Base-by-base conservation (phyloP, 2,113 vertebrate species). In the Etheostoma spectabile region DNA sequence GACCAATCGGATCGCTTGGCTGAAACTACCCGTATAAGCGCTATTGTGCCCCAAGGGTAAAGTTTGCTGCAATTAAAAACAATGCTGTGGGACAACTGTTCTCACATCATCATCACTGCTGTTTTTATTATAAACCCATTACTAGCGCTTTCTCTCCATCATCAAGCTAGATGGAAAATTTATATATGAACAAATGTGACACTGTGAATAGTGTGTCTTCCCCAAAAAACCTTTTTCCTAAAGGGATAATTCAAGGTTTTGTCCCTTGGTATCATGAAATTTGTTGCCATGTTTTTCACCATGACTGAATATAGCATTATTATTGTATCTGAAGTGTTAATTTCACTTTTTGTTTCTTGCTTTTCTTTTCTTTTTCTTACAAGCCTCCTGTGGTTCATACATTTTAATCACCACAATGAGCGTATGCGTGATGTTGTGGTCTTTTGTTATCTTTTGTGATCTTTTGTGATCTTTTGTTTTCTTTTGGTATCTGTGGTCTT, bases 11-110 rank as follows among this genome's bases (percentile, higher is more conserved):
- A 61, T 4, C 0, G 35, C 63, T 71, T 22, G 81, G 79, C 62
- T 62, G 27, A 38, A 83, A 77, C 62, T 65, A 78, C 84, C 66
- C 77, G 74, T 71, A 80, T 69, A 74, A 84, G 74, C 67, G 4
- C 78, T 87, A 92, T 77, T 86, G 81, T 68, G 87, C 80, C 86
- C 79, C 70, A 7, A 33, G 69, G 86, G 86, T 76, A 5, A 80
- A 76, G 74, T 88, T 74, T 75, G 62, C 79, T 46, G 69, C 76
- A 72, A 74, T 84, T 87, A 66, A 86, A 85, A 90, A 87, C 64
- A 76, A 61, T 57, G 82, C 83, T 18, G 35, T 21, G 79, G 82
- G 77, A 83, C 59, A 33, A 70, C 51, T 68, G 77, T 19, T 18
- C 55, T 27, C 24, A 27, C 59, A n/a, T 42, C 45, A 42, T 61